Evolutionary conservation across 2,888 invertebrate genomes (phyloP).

Genomic region (Portevinia maculata): DNA sequence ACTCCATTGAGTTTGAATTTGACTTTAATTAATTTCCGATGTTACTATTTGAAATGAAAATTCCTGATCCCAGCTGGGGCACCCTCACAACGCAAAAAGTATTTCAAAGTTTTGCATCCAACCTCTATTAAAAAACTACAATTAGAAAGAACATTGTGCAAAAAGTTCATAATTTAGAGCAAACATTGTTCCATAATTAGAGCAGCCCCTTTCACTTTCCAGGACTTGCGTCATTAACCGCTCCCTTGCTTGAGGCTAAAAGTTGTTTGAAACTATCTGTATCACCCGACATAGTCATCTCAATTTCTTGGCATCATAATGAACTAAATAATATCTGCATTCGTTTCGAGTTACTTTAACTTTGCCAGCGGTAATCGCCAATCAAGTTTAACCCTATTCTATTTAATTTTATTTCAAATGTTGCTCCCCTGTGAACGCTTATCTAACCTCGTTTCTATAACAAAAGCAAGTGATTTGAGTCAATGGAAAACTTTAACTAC

Average conservation of each 20-base stretch:
- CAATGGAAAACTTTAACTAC: slow-evolving; percentile 63
- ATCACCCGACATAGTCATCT: neutral
- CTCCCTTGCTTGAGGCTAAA: neutral
- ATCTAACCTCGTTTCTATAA: slow-evolving; percentile 37
- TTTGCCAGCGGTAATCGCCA: slow-evolving; percentile 66
- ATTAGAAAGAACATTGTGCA: slow-evolving; percentile 1
- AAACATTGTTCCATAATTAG: slow-evolving; percentile 54
- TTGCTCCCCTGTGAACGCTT: slow-evolving; percentile 22
- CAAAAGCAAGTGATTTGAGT: slow-evolving; percentile 62
- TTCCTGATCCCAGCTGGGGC: slow-evolving; percentile 24
- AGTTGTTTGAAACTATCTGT: neutral
- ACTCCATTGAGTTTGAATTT: slow-evolving; percentile 52
- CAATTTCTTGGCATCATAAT: slow-evolving; percentile 12
- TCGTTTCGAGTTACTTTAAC: slow-evolving; percentile 49
- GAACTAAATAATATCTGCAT: slow-evolving; percentile 31
- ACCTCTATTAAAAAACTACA: slow-evolving; percentile 24
- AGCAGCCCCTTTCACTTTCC: slow-evolving; percentile 11
- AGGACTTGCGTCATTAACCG: slow-evolving; percentile 3
- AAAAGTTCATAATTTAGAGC: slow-evolving; percentile 55
- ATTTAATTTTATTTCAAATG: slow-evolving; percentile 64
- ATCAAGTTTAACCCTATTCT: slow-evolving; percentile 61
- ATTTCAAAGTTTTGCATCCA: slow-evolving; percentile 21
- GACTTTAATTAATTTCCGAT: slow-evolving; percentile 67
- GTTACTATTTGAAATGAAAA: slow-evolving; percentile 53
- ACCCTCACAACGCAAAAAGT: slow-evolving; percentile 1